Evolutionary conservation across 2,113 vertebrate species (phyloP), one percentile per base, ranked within the genome.

Genomic region (Syrmaticus mikado): DNA sequence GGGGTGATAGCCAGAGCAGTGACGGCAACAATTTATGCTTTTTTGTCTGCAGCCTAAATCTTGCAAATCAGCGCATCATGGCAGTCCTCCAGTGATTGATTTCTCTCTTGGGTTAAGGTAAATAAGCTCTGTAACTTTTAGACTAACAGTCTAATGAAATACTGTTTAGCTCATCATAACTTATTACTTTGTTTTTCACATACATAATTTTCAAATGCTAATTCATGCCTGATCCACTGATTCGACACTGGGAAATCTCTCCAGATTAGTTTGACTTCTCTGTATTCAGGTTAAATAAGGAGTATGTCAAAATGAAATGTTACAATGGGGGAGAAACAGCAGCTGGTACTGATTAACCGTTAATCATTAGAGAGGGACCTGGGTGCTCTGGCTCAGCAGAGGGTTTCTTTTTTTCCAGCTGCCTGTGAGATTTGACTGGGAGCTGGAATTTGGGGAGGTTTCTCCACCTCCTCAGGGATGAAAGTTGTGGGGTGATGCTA

Each of bases 401-500:
- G 25, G 5, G 7, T 21, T 75, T 65, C n/a, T 40, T 67, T 27
- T 22, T 75, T 57, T 52, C 17, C 21, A 58, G 5, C 7, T 58
- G 24, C 20, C 18, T 16, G 4, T 32, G 20, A 70, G 6, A 8
- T 83, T 21, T 9, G 25, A 5, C 1, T 30, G 12, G 45, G 28
- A 53, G 41, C 16, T 32, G 48, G 22, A 58, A 11, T 2, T 4
- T 20, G 25, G 36, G 6, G 14, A 32, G 3, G 3, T 41, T 65
- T 55, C 14, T 52, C 8, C 2, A 8, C 57, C 27, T 61, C 48
- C 2, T 34, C 3, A 2, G 22, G 6, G 60, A 6, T 58, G 38
- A 61, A 12, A 40, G 57, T 45, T 6, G 50, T 13, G 20, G 0
- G 34, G 1, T 6, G 1, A 0, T n/a, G 30, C 32, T 32, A 12